These are phyloP conservation scores for Drosophila nr. medialis DNA, from an alignment of 2,888 invertebrate species.

Conservation along the genomic window DNA sequence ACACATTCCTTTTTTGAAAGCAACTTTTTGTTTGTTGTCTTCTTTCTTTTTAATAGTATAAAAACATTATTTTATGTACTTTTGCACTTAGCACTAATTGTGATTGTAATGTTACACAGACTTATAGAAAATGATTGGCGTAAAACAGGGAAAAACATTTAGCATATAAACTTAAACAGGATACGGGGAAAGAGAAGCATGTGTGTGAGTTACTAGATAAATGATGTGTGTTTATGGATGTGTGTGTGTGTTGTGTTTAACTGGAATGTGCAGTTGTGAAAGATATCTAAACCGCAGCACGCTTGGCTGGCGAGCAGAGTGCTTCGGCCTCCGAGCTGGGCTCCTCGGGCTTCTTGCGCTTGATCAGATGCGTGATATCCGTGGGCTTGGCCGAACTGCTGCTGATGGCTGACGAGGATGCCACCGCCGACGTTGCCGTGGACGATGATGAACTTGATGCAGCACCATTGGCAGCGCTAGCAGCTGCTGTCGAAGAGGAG, in stretches of 20 bases:
- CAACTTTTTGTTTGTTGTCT: conserved; percentile 21
- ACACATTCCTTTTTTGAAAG: neutral
- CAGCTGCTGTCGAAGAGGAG: conserved; percentile 54
- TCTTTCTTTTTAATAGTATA: conserved; percentile 59
- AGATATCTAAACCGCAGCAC: conserved; percentile 84
- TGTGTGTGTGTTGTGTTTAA: conserved; percentile 44
- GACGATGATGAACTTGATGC: conserved; percentile 54
- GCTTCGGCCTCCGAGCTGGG: conserved; percentile 85
- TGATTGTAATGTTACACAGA: conserved; percentile 76
- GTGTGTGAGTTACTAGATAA: conserved; percentile 20
- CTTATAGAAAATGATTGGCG: conserved; percentile 64
- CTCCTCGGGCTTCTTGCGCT: conserved; percentile 89
- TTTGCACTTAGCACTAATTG: conserved; percentile 77
- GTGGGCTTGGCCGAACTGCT: conserved; percentile 87
- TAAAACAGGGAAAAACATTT: conserved; percentile 59
- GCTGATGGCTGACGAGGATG: conserved; percentile 81
- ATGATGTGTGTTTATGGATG: conserved; percentile 10
- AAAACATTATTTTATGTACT: conserved; percentile 59
- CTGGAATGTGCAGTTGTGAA: conserved; percentile 68
- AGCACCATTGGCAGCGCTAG: conserved; percentile 53
- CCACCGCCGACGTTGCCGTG: conserved; percentile 48
- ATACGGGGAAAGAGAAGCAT: conserved; percentile 23
- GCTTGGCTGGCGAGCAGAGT: conserved; percentile 86
- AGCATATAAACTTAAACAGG: conserved; percentile 49
- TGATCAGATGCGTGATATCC: conserved; percentile 93